Percentiles rank a stretch among this genome's conserved stretches.
These are phyloP conservation scores for Poeciliopsis retropinna DNA, from an alignment of 2,113 vertebrate species.

Conservation along the genomic window DNA sequence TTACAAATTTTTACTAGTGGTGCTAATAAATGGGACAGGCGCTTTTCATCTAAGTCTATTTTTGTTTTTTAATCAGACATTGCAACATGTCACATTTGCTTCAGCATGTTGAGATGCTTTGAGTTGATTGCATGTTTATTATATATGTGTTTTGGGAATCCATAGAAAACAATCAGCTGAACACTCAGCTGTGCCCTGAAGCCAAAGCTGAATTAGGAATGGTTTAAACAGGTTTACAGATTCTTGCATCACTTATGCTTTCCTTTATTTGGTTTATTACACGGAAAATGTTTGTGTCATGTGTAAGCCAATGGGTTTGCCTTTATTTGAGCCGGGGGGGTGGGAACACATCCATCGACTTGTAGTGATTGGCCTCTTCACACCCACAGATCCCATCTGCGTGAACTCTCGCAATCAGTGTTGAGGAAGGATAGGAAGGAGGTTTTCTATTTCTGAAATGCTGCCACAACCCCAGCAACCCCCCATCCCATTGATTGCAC, in stretches of 20 bases:
- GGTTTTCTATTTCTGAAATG: slow-evolving; percentile 56
- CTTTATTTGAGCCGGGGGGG: slow-evolving; percentile 2
- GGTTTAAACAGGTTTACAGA: slow-evolving; percentile 41
- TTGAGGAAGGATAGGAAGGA: slow-evolving; percentile 26
- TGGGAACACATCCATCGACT: slow-evolving; percentile 59
- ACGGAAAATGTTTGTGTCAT: slow-evolving; percentile 25
- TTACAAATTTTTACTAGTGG: too few relatives aligned
- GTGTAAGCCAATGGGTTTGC: slow-evolving; percentile 38
- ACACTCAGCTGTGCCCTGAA: slow-evolving; percentile 2
- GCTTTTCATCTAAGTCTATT: not conserved
- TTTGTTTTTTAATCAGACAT: slow-evolving; percentile 29
- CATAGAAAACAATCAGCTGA: slow-evolving; percentile 43
- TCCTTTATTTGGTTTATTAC: slow-evolving; percentile 5
- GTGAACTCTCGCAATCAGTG: slow-evolving; percentile 71
- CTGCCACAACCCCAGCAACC: slow-evolving; percentile 46
- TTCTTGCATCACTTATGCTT: slow-evolving; percentile 42
- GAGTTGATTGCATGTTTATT: slow-evolving; percentile 18
- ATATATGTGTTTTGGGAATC: slow-evolving; percentile 21
- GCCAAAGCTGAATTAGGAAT: slow-evolving; percentile 20
- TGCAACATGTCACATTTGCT: slow-evolving; percentile 41
- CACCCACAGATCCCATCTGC: slow-evolving; percentile 65
- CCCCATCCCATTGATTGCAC: slow-evolving; percentile 62
- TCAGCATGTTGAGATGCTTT: slow-evolving; percentile 29
- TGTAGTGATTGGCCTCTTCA: slow-evolving; percentile 70
- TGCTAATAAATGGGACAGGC: not conserved